These are phyloP conservation scores for Lepus townsendii DNA, from an alignment of 2,797 vertebrate genomes.

Conservation along the genomic window DNA sequence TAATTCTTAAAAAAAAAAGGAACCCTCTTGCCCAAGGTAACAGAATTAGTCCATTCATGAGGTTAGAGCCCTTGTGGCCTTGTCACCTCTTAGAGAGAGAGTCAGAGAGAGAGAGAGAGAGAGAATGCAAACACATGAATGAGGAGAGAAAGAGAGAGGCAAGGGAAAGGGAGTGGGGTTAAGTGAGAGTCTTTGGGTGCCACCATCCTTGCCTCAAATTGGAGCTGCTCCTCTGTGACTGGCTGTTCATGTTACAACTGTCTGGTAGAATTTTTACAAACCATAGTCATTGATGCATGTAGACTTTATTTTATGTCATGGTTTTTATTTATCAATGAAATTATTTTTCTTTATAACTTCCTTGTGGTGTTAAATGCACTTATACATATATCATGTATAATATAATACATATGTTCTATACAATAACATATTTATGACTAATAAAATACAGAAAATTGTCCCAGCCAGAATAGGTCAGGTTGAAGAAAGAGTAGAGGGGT, in stretches of 20 bases:
- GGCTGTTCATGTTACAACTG: neutral
- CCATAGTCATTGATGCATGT: neutral
- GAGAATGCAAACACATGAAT: neutral
- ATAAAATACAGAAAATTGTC: neutral
- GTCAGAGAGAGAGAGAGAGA: accelerated
- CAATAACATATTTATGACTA: neutral
- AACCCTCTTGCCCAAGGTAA: neutral
- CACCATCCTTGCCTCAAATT: neutral
- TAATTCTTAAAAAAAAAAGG: no score
- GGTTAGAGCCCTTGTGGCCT: neutral
- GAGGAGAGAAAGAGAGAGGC: neutral
- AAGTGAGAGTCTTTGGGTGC: neutral
- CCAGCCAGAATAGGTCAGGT: neutral
- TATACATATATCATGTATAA: neutral
- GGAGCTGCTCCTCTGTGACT: neutral
- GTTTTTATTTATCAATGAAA: slow-evolving; percentile 34
- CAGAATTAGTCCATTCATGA: neutral
- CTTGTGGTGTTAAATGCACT: neutral
- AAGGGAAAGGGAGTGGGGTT: neutral
- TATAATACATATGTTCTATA: neutral
- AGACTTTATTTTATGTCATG: neutral
- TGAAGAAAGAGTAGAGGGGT: neutral
- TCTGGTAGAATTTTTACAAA: neutral
- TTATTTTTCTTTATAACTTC: neutral
- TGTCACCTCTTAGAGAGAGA: neutral